Conservation (phyloP, 2,113 vertebrate species). For the Propithecus coquereli region DNA sequence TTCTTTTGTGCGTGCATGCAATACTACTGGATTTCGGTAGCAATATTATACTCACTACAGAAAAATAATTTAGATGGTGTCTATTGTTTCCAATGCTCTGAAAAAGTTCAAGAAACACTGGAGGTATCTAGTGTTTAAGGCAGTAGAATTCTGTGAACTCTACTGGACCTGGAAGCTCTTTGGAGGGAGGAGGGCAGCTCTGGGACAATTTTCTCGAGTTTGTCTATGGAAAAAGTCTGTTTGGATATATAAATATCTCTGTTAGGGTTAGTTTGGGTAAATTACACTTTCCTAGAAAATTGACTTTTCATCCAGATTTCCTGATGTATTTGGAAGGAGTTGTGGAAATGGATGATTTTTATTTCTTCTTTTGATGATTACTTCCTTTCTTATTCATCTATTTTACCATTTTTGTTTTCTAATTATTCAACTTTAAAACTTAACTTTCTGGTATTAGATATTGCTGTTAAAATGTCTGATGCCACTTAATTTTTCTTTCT, state of each 20-base stretch:
- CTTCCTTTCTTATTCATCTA: not conserved
- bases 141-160: not conserved
- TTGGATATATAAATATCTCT: not conserved
- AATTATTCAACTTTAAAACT: not conserved
- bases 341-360: not conserved
- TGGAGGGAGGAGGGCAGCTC: not conserved
- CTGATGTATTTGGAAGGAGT: not conserved
- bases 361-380: not conserved
- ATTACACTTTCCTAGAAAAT: not conserved
- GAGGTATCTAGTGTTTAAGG: not conserved
- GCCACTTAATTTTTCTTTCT: not conserved
- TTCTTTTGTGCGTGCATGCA: not conserved
- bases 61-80: not conserved
- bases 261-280: not conserved
- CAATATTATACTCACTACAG: not conserved
- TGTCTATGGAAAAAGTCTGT: not conserved
- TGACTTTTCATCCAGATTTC: not conserved
- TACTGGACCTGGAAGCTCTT: not conserved
- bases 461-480: not conserved
- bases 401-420: not conserved
- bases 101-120: not conserved
- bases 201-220: not conserved
- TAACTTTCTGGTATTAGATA: not conserved
- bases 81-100: not conserved
- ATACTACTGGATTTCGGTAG: not conserved